Evolutionary conservation across 2,888 invertebrate species (phyloP).

Genomic region (Pseudeuparius sepicola): DNA sequence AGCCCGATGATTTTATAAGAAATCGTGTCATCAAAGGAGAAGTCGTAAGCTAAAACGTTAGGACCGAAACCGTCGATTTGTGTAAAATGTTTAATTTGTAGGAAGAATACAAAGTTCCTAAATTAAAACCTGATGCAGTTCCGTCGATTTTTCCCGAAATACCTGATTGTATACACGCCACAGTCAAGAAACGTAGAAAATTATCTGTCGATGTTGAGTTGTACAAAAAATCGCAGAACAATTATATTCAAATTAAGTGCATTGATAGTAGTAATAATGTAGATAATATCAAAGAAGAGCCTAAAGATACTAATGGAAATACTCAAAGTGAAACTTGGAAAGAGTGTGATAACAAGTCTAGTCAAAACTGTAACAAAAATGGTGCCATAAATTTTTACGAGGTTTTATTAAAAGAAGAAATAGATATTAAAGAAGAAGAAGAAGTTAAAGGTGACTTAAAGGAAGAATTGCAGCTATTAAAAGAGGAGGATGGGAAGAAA

Average conservation of each 20-base stretch:
- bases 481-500: neutral
- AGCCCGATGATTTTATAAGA: conserved; percentile 20
- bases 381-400: conserved; percentile 4
- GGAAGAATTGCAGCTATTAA: neutral
- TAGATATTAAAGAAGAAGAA: conserved; percentile 18
- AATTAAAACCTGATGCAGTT: conserved; percentile 22
- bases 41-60: conserved; percentile 21
- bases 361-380: neutral
- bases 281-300: no score
- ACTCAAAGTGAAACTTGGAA: neutral
- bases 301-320: no score
- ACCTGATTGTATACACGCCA: conserved; percentile 22
- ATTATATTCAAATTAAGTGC: no score
- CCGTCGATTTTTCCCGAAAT: conserved; percentile 24
- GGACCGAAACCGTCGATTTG: no score
- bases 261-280: neutral
- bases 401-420: conserved; percentile 15
- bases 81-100: conserved; percentile 13
- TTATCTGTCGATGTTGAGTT: neutral
- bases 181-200: conserved; percentile 23
- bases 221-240: neutral
- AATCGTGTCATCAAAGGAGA: conserved; percentile 19
- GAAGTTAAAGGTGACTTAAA: conserved; percentile 9
- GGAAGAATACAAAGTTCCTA: conserved; percentile 23
- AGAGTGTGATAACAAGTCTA: neutral